Evolutionary conservation across 2,888 invertebrate genomes (phyloP).

Genomic region (Lepidochrysops patricia): DNA sequence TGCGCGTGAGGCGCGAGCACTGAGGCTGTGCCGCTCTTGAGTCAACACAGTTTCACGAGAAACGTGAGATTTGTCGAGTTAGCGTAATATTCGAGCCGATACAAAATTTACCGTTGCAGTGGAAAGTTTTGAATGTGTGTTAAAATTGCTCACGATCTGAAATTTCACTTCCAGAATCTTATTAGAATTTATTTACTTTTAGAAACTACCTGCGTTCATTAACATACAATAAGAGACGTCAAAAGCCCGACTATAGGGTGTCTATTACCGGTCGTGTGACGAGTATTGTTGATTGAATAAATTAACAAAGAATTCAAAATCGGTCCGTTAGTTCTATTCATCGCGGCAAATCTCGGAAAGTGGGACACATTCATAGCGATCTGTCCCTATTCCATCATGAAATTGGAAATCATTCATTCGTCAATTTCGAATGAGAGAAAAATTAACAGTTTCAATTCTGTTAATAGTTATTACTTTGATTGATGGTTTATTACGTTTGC

Average conservation of each 20-base stretch:
- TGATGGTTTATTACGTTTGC: no score
- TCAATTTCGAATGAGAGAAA: not conserved
- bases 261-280: not conserved
- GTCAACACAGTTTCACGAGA: slow-evolving; percentile 35
- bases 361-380: not conserved
- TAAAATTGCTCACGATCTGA: slow-evolving; percentile 38
- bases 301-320: slow-evolving; percentile 12
- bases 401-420: not conserved
- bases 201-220: slow-evolving; percentile 14
- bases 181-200: slow-evolving; percentile 41
- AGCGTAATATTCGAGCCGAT: slow-evolving; percentile 35
- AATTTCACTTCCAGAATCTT: slow-evolving; percentile 46
- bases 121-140: slow-evolving; percentile 47
- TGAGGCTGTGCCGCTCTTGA: slow-evolving; percentile 23
- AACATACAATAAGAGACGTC: slow-evolving; percentile 14
- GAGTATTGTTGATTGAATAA: slow-evolving; percentile 10
- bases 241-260: not conserved
- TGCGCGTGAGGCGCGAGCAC: no score
- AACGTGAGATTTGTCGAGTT: slow-evolving; percentile 37
- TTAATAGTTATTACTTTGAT: no score
- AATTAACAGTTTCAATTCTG: not conserved
- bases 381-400: not conserved
- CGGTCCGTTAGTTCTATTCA: slow-evolving; percentile 4
- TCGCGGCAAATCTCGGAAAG: slow-evolving; percentile 1
- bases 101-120: slow-evolving; percentile 53